Evolutionary conservation across 2,797 vertebrate species (phyloP), one percentile per base, ranked within the genome.

Genomic region (Sarcoramphus papa): DNA sequence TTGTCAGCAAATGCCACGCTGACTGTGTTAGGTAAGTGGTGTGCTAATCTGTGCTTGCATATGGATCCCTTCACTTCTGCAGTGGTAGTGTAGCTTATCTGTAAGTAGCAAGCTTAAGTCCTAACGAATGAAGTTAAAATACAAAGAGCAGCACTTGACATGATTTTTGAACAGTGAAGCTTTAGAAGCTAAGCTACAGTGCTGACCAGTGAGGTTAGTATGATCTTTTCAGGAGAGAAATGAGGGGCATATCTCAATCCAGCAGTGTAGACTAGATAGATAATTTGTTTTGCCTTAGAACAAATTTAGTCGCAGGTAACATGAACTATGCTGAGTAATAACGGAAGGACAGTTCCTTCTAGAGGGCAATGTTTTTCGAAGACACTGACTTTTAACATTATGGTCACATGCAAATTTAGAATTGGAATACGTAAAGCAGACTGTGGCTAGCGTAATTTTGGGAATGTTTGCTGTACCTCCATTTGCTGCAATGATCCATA

Each of bases 1-100:
- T 97, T 98, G 75, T 98, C 98, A 0, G 98, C 98, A 33, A 98
- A 98, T 4, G 98, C 98, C n/a, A 98, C 98, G 0, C 95, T 98
- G 31, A 98, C 98, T 0, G 98, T 98, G 70, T 74, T 98, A 65
- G 98, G 98, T 98, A 57, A 73, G 97, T 31, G 41, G 25, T 30
- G 9, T 10, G 45, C n/a, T 28, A 3, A 7, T 20, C 64, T 68
- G 14, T 43, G 60, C 43, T 64, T 28, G n/a, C 6, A 6, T 18
- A 1, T 25, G 54, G 45, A 18, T 68, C 37, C 1, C 40, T 60
- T 48, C 33, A 4, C 45, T 15, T 17, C 37, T 47, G 31, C 35
- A 13, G 11, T 6, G 35, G 2, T 28, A 6, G 31, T 6, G 27
- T 20, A 20, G 10, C 21, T 53, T 35, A 41, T 21, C 53, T 64